These are phyloP conservation scores for Lasioglossum figueresi DNA, from an alignment of 2,888 invertebrate species.

Conservation along the genomic window DNA sequence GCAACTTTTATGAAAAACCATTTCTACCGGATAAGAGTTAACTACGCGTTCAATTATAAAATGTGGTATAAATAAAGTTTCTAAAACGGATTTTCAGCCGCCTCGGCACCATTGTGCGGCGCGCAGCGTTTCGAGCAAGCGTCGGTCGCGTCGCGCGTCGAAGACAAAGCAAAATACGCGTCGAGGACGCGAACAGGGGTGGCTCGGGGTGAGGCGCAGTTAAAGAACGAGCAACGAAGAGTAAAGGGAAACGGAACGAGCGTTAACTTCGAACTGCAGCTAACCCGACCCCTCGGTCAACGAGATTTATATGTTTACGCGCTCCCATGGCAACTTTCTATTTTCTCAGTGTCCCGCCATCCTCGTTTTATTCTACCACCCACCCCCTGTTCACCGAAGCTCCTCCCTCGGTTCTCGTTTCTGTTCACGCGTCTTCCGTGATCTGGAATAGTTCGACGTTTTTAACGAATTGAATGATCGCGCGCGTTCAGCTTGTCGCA, in stretches of 20 bases:
- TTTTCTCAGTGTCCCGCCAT: conserved; percentile 75
- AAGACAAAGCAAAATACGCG: conserved; percentile 9
- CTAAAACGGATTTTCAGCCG: background rate
- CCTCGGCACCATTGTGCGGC: background rate
- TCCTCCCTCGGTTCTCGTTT: conserved; percentile 12
- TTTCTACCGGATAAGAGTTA: too few species aligned
- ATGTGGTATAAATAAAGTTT: too few species aligned
- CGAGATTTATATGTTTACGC: conserved; percentile 83
- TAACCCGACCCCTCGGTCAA: conserved; percentile 60
- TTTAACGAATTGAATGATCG: conserved; percentile 35
- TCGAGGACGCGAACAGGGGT: background rate
- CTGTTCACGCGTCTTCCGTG: conserved; percentile 48
- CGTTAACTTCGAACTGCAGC: conserved; percentile 76
- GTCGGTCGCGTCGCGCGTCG: background rate
- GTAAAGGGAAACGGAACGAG: conserved; percentile 63
- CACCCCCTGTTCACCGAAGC: background rate
- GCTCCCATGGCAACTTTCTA: conserved; percentile 81
- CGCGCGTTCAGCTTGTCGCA: background rate
- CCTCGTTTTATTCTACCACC: conserved; percentile 77
- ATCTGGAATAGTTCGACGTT: conserved; percentile 24
- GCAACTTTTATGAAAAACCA: too few species aligned
- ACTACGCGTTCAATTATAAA: too few species aligned
- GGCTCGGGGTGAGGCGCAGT: conserved; percentile 21
- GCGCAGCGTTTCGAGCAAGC: background rate
- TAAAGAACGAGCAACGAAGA: conserved; percentile 42